Conservation (phyloP, 2,888 invertebrate genomes). For the Phorcus lineatus region DNA sequence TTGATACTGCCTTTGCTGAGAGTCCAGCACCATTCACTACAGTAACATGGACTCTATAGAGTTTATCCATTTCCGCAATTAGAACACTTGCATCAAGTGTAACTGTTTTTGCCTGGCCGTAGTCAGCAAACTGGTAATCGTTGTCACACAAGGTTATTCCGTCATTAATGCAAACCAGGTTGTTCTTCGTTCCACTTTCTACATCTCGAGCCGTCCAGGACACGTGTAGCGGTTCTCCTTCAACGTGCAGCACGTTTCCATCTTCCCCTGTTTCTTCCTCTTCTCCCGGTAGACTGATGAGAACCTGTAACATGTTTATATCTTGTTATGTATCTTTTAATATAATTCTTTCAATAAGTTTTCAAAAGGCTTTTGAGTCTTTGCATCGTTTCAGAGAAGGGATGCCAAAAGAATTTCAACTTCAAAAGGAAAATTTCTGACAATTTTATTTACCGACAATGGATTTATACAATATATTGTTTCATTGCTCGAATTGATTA, state of each 20-base stretch:
- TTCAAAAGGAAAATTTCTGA: too few species aligned
- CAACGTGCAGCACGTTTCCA: constrained; percentile 46
- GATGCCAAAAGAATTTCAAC: too few species aligned
- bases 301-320: constrained; percentile 35
- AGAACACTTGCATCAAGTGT: not conserved
- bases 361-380: too few species aligned
- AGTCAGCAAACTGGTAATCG: not conserved
- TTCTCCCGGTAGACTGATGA: constrained; percentile 45
- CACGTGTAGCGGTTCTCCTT: constrained; percentile 46
- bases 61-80: not conserved
- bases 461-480: too few species aligned
- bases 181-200: constrained; percentile 50
- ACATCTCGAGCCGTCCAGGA: constrained; percentile 50
- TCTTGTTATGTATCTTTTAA: too few species aligned
- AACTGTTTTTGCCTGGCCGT: not conserved
- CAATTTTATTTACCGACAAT: too few species aligned
- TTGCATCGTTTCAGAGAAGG: too few species aligned
- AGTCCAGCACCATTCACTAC: constrained; percentile 40
- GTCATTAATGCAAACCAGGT: constrained; percentile 37
- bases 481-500: too few species aligned
- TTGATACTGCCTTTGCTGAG: constrained; percentile 26
- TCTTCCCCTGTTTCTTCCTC: constrained; percentile 53
- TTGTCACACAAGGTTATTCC: not conserved
- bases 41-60: not conserved
- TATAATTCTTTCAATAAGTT: too few species aligned